Evolutionary conservation across 2,113 vertebrate genomes (phyloP).

Genomic region (Ciconia stormi): DNA sequence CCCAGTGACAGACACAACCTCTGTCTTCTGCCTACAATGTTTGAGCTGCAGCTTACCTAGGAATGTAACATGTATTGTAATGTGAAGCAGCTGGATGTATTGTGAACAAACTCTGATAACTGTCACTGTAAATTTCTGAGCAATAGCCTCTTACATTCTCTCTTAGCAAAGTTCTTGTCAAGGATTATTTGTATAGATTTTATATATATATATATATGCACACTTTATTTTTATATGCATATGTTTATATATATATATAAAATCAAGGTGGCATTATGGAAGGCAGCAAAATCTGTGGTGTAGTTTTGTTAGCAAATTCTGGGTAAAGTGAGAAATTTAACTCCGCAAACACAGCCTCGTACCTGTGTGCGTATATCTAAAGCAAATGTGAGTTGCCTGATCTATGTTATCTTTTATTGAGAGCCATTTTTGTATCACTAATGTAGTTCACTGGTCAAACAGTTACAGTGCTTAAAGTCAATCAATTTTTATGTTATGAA

Average conservation of each 20-base stretch:
- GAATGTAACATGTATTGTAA: neutral
- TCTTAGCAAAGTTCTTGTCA: neutral
- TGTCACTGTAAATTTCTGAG: neutral
- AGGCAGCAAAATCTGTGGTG: neutral
- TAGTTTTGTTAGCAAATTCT: neutral
- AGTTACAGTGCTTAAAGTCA: neutral
- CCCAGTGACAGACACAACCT: neutral
- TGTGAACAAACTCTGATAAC: neutral
- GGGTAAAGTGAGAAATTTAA: neutral
- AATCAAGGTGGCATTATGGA: neutral
- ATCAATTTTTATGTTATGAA: neutral
- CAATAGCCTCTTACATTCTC: neutral
- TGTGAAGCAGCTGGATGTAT: neutral
- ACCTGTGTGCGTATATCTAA: neutral
- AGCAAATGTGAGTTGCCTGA: neutral
- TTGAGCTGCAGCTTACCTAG: neutral
- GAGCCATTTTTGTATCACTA: neutral
- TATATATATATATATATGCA: too few species aligned
- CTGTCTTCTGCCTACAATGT: neutral
- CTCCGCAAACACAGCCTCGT: neutral
- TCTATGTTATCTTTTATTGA: neutral
- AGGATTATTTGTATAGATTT: neutral
- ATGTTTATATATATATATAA: neutral
- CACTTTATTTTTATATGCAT: neutral
- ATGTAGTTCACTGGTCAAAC: neutral